Evolutionary conservation across 1,140 invertebrate genomes (phyloP).

Genomic region (Orchestia grillus): DNA sequence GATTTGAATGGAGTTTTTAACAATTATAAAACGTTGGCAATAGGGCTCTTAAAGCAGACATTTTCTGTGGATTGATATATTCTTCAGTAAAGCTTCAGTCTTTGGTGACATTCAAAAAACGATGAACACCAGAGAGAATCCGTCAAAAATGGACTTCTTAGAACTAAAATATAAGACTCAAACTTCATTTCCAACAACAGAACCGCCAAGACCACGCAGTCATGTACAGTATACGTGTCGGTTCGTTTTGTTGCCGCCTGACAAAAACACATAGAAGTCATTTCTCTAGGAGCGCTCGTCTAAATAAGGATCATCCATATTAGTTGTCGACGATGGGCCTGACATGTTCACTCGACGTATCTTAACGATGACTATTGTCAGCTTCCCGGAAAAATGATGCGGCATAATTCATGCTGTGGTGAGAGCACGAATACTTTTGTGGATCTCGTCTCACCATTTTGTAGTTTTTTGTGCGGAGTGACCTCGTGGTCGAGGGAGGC

Average conservation of each 20-base stretch:
- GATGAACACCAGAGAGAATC: too few relatives aligned
- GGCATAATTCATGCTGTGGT: neutral
- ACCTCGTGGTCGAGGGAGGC: neutral
- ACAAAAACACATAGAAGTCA: neutral
- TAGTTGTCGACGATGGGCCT: neutral
- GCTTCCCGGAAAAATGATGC: conserved; percentile 6
- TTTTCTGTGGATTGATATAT: too few relatives aligned
- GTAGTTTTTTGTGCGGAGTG: neutral
- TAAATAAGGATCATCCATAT: conserved; percentile 1
- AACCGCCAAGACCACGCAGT: neutral
- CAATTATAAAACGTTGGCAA: too few relatives aligned
- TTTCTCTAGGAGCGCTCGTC: neutral
- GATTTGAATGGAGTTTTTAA: too few relatives aligned
- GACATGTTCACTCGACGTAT: neutral
- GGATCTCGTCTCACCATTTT: neutral
- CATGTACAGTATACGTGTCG: neutral
- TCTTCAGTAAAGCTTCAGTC: too few relatives aligned
- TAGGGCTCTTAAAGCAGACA: too few relatives aligned
- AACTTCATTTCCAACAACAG: too few relatives aligned
- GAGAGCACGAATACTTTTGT: neutral
- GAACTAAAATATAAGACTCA: too few relatives aligned
- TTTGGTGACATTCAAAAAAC: too few relatives aligned
- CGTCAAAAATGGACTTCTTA: too few relatives aligned
- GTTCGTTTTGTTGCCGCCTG: neutral
- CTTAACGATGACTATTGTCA: conserved; percentile 8